A percentile compares a stretch with the other conserved stretches of the same genome.
These are phyloP conservation scores for Tetraneura akinire DNA, from an alignment of 1,140 invertebrate species.

Conservation along the genomic window DNA sequence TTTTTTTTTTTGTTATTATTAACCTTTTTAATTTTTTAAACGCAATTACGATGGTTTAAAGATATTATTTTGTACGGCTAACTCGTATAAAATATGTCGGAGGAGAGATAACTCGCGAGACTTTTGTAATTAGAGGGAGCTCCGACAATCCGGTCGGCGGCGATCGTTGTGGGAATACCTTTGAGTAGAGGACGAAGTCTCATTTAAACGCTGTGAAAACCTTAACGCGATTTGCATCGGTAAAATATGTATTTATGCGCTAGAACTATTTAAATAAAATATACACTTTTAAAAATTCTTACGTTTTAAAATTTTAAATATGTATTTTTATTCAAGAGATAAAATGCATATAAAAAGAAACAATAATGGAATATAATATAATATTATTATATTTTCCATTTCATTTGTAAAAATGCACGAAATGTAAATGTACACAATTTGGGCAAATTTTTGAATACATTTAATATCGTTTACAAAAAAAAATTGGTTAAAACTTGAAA, in stretches of 20 bases:
- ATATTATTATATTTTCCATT: background rate
- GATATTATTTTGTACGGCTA: background rate
- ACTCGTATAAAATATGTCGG: background rate
- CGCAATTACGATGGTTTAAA: background rate
- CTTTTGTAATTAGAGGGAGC: too few relatives aligned
- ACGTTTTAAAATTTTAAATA: background rate
- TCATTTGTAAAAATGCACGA: background rate
- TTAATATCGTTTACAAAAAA: too few relatives aligned
- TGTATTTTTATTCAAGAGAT: background rate
- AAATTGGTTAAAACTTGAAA: too few relatives aligned
- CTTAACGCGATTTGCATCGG: background rate
- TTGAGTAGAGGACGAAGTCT: too few relatives aligned
- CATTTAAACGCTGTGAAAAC: background rate
- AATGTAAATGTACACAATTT: too few relatives aligned
- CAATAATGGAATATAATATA: background rate
- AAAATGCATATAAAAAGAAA: too few relatives aligned
- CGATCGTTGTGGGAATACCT: background rate
- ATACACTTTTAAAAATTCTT: background rate
- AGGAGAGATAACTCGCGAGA: too few relatives aligned
- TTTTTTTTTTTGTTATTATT: background rate
- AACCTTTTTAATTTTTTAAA: conserved; percentile 19
- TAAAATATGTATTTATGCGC: conserved; percentile 14
- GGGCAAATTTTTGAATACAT: too few relatives aligned
- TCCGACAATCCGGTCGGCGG: too few relatives aligned
- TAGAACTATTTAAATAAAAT: background rate